Percentiles rank a stretch among this genome's conserved stretches.
These are phyloP conservation scores for Sparus aurata DNA, from an alignment of 2,797 vertebrate genomes.

Conservation along the genomic window DNA sequence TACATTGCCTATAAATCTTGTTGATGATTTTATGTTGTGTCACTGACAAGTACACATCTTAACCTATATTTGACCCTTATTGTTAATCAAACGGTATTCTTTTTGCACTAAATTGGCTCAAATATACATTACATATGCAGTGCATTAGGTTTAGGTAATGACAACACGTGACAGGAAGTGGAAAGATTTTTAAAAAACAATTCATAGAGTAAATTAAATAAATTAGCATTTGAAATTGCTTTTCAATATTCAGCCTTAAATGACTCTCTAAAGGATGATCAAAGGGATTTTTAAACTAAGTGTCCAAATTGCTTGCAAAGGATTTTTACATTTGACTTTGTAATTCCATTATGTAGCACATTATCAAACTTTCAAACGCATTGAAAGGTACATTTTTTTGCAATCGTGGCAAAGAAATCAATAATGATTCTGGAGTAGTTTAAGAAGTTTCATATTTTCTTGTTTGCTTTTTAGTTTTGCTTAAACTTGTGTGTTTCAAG, in stretches of 20 bases:
- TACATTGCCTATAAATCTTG: slow-evolving; percentile 38
- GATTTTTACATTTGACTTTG: slow-evolving; percentile 2
- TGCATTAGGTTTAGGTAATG: background rate
- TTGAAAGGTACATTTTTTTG: background rate
- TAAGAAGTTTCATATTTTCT: background rate
- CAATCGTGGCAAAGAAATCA: background rate
- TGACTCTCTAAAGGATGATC: slow-evolving; percentile 1
- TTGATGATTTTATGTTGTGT: slow-evolving; percentile 42
- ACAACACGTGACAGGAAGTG: background rate
- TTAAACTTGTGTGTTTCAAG: background rate
- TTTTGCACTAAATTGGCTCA: background rate
- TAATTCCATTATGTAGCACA: slow-evolving; percentile 8
- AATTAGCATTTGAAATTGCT: slow-evolving; percentile 34
- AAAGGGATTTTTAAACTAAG: slow-evolving; percentile 38
- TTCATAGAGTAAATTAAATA: slow-evolving; percentile 8
- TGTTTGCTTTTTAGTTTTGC: background rate
- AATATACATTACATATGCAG: slow-evolving; percentile 20
- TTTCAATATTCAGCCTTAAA: slow-evolving; percentile 29
- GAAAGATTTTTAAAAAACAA: slow-evolving; percentile 11
- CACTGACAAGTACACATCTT: background rate
- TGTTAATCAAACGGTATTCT: slow-evolving; percentile 5
- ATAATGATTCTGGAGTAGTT: background rate
- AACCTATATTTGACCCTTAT: slow-evolving; percentile 15
- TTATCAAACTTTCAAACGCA: background rate
- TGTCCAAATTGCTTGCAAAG: slow-evolving; percentile 13